Evolutionary conservation across 2,113 vertebrate genomes (phyloP), one percentile per base, ranked within the genome.

Genomic region (Boulengeromyrus knoepffleri): DNA sequence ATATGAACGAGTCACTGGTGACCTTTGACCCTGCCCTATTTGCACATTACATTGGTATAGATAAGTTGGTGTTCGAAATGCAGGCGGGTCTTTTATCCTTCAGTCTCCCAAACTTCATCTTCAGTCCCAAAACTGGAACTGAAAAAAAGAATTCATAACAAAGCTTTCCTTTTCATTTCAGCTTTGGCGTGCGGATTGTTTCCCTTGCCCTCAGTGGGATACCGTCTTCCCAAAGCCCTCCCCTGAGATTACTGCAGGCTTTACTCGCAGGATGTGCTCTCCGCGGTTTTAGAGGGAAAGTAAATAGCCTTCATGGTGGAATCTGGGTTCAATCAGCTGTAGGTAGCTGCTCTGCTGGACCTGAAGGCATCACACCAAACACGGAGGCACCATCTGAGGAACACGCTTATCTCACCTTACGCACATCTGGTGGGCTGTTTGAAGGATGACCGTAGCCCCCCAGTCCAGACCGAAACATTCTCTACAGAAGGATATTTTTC

Each of bases 361-460:
- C 21, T 9, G 24, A 62, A n/a, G 24, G 56, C 7, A n/a, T 62
- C 21, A 62, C 56, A n/a, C 21, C 56, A 62, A 62, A n/a, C 56
- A 62, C 17, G 42, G 87, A 19, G 31, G 36, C 45, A 39, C 91
- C 93, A 3, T 62, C 56, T 62, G 56, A 62, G 56, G 56, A 62
- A 62, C 56, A 58, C 19, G 19, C 53, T 24, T 24, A 7, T 56
- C 53, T 56, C 19, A 56, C 19, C 53, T 21, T 56, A 24, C 19
- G 17, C 17, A 58, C 56, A 58, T 58, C 21, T 19, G 1, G 91
- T 88, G 93, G 93, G 92, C 92, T 93, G 92, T 92, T 92, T 92
- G 15, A 45, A 56, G 53, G 53, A 7, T 24, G 53, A 7, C 21
- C 5, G 53, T 24, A 56, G 53, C 53, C 8, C 5, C 21, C 21